Evolutionary conservation across 30 jellyfish, hydroid and myxozoan species (phyloP).

Genomic region (Nemopilema nomurai): DNA sequence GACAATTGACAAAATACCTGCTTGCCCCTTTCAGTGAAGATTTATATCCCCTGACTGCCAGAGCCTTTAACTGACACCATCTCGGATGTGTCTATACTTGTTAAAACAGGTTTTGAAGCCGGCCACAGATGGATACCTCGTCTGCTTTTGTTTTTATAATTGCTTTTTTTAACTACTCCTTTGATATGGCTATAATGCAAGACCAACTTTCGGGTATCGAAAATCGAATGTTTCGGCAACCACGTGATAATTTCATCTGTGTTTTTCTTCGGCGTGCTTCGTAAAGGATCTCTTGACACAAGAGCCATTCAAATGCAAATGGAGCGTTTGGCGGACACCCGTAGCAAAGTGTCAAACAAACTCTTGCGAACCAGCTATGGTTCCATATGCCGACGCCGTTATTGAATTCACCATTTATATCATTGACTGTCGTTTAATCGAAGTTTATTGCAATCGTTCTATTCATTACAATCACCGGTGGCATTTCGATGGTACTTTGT

Average conservation of each 20-base stretch:
- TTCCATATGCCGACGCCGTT: background rate
- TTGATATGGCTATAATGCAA: too few species aligned
- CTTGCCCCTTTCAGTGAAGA: too few species aligned
- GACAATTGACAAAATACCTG: too few species aligned
- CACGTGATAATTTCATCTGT: background rate
- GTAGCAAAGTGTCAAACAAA: background rate
- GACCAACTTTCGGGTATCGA: too few species aligned
- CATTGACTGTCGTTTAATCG: background rate
- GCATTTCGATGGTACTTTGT: background rate
- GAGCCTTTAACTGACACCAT: too few species aligned
- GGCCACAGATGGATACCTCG: too few species aligned
- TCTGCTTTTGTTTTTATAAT: too few species aligned
- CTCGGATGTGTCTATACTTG: too few species aligned
- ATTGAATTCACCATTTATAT: background rate
- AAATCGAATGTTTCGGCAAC: too few species aligned
- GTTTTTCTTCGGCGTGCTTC: background rate
- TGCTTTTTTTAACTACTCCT: too few species aligned
- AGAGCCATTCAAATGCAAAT: background rate
- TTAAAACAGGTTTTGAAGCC: too few species aligned
- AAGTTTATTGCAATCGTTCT: background rate
- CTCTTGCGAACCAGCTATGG: background rate
- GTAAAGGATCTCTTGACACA: background rate
- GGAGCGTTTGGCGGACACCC: background rate
- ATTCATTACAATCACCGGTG: background rate
- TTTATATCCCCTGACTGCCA: too few species aligned